phyloP scores from a whole-genome alignment of 2,113 vertebrate genomes.

The Formicarius rufipectus region DNA sequence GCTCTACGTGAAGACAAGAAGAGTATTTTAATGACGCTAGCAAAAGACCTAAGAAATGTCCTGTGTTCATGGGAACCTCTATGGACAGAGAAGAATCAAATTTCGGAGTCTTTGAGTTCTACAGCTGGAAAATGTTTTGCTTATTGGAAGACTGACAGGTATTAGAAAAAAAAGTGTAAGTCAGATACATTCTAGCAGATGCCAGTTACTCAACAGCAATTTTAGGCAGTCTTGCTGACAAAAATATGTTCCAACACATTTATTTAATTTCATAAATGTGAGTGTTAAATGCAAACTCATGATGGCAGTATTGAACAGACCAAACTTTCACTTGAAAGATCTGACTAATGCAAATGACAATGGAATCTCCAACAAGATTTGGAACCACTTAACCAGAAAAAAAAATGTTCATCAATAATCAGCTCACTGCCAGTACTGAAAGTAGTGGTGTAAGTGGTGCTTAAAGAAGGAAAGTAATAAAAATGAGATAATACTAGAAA shows the following conservation, averaged over 20 bases:
- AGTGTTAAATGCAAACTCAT: not conserved
- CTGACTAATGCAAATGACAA: not conserved
- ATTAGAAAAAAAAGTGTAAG: not conserved
- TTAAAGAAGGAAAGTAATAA: not conserved
- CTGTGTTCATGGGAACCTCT: not conserved
- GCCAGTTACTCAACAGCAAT: not conserved
- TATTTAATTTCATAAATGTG: not conserved
- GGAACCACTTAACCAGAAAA: not conserved
- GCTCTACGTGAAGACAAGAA: not conserved
- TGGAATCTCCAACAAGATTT: not conserved
- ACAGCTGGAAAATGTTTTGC: not conserved
- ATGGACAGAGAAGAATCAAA: not conserved
- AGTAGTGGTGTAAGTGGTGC: not conserved
- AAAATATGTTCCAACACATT: not conserved
- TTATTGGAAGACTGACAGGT: not conserved
- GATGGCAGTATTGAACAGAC: not conserved
- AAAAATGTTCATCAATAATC: not conserved
- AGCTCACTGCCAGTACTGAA: not conserved
- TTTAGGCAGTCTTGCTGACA: not conserved
- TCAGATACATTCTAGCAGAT: not conserved
- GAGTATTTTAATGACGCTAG: not conserved
- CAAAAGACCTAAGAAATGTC: not conserved
- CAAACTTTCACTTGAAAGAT: not conserved
- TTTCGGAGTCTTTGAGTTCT: not conserved
- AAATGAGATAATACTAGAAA: not conserved